Evolutionary conservation across 1,140 invertebrate genomes (phyloP), one percentile per base, ranked within the genome.

Genomic region (Cotesia vestalis): DNA sequence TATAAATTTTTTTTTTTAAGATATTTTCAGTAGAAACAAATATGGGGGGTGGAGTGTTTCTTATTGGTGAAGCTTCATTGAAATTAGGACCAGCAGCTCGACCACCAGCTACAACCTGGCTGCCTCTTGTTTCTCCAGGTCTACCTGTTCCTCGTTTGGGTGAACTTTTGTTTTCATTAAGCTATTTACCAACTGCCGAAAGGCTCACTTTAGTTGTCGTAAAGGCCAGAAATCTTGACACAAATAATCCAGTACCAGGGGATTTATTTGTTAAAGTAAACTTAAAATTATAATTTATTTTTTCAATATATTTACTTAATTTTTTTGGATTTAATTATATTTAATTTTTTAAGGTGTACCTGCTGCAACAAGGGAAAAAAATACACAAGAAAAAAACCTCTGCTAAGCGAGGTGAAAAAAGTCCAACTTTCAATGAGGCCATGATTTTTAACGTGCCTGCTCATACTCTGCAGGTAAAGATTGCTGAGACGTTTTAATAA

Each of bases 401-500:
- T 3, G 87, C 90, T 14, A 93, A 93, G 76, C 89, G 89, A 72
- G 89, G 89, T 46, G 92, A 94, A 66, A 88, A 89, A 40, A 90
- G 91, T 79, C 92, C 92, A 1, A 93, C 93, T 60, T 94, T 93
- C 82, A 94, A 94, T 80, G 93, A 94, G 81, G 90, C 92, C 0
- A 93, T 94, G 86, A 94, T 93, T 75, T 94, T 94, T 80, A 92
- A 88, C 73, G 90, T 94, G 27, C 92, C 92, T 75, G 89, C 90
- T 6, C 89, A 92, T 72, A 84, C 88, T 60, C 78, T 92, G 71
- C 89, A 91, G 86, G 90, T 91, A 84, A 75, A 40, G 46, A 38
- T 57, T 69, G 27, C 27, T 27, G 27, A 27, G 27, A 27, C 27
- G 27, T 27, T 27, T 17, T 17, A 17, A 27, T 2, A 27, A 27